Evolutionary conservation across 2,113 vertebrate genomes (phyloP), one percentile per base, ranked within the genome.

Genomic region (Clarias magur): DNA sequence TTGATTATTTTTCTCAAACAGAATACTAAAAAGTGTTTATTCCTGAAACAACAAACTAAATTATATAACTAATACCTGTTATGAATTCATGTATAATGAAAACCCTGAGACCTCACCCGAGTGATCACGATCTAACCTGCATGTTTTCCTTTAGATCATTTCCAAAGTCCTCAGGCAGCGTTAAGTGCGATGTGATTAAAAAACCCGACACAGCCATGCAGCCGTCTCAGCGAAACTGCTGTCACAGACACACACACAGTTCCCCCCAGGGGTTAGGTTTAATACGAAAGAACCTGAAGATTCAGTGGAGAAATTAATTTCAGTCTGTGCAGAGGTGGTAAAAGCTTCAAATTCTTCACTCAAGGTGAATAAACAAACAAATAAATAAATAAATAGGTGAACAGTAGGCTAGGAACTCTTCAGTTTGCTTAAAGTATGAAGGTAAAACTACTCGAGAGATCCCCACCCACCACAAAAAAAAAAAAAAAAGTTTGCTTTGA

Each of bases 171-270:
- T 79, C 85, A 16, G 75, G 82, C 16, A 21, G 63, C 3, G 23
- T 87, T 65, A 57, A 23, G 48, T 60, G 56, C 16, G 70, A 78
- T 11, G 11, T 48, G 56, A 62, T 89, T 75, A 89, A 87, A 48
- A 54, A 73, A 85, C 25, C 76, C 27, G 38, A 54, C 27, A 19
- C 30, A 88, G 42, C 38, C 30, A 21, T 15, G 25, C 65, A n/a
- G 80, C 34, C 82, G 54, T 81, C 78, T 42, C 38, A 42, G 73
- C 62, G 80, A 84, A 62, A 17, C 63, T 27, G 34, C 68, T 57
- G 42, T 73, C 30, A 9, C 30, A 23, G 9, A 82, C 65, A 27
- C 42, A 23, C 48, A 25, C 25, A 48, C 48, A 48, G 42, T 6
- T 65, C n/a, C 56, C 53, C 42, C 62, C 4, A 5, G 65, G 68